Percentiles rank a stretch among this genome's conserved stretches.
Evolutionary conservation across 2,888 invertebrate species (phyloP).

Genomic region (Electrophaes corylata): DNA sequence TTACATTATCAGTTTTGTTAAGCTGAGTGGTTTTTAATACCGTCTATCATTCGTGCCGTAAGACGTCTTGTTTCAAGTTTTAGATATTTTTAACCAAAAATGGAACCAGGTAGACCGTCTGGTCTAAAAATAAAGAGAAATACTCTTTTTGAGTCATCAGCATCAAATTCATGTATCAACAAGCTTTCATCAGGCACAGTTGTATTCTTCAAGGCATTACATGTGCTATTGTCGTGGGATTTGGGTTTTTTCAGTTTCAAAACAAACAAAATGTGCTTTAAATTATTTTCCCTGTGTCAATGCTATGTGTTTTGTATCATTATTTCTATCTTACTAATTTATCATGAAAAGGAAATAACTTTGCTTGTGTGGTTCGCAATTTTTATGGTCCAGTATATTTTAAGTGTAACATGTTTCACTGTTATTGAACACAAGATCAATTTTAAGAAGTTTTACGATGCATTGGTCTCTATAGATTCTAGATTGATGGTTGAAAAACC

Average conservation of each 20-base stretch:
- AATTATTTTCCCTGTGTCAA: background rate
- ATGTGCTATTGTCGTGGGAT: background rate
- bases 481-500: background rate
- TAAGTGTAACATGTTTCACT: background rate
- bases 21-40: no score
- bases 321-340: background rate
- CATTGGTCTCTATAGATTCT: background rate
- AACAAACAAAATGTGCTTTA: conserved; percentile 1
- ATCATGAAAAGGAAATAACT: background rate
- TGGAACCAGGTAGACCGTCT: background rate
- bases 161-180: background rate
- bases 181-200: background rate
- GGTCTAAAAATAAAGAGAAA: no score
- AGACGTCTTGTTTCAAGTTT: no score
- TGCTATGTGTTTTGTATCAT: background rate
- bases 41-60: no score
- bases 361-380: background rate
- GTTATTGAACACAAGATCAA: background rate
- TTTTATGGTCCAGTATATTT: background rate
- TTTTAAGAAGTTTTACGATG: conserved; percentile 7
- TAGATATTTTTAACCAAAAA: background rate
- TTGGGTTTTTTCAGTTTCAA: conserved; percentile 4
- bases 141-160: background rate
- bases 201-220: background rate
- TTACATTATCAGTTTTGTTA: no score